phyloP scores from a whole-genome alignment of 2,888 invertebrate species.

The Oxytorus armatus region DNA sequence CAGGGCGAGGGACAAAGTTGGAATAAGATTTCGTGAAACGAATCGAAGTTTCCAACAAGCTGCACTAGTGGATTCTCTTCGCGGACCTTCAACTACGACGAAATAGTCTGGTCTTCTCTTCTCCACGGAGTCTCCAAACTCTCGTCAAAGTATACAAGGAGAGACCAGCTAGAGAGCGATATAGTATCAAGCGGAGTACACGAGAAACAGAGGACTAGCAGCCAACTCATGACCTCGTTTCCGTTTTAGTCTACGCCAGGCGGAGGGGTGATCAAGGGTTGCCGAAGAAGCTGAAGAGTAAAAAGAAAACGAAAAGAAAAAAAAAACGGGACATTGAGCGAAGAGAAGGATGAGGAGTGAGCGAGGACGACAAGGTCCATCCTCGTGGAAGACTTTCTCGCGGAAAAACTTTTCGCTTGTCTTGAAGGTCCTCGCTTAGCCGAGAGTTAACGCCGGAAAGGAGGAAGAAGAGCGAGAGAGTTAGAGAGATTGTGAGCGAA shows the following conservation, averaged over 20 bases:
- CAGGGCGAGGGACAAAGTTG: constrained; percentile 50
- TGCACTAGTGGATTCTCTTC: constrained; percentile 38
- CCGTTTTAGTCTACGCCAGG: constrained; percentile 11
- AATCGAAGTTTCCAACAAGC: constrained; percentile 61
- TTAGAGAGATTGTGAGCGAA: too few relatives aligned
- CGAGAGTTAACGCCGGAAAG: neutral
- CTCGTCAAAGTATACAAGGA: constrained; percentile 62
- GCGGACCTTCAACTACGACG: constrained; percentile 42
- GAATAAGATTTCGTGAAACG: constrained; percentile 63
- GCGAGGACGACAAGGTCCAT: neutral
- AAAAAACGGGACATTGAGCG: constrained; percentile 1
- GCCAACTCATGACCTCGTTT: constrained; percentile 58
- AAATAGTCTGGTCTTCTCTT: constrained; percentile 23
- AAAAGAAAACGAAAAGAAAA: constrained; percentile 25
- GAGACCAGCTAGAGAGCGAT: constrained; percentile 9
- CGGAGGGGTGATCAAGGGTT: constrained; percentile 39
- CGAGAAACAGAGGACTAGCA: constrained; percentile 24
- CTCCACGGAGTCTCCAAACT: constrained; percentile 58
- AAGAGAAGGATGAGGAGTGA: constrained; percentile 10
- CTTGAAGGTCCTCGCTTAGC: neutral
- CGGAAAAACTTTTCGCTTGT: constrained; percentile 18
- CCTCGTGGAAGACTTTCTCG: constrained; percentile 11
- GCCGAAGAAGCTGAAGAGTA: constrained; percentile 33
- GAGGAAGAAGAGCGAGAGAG: neutral
- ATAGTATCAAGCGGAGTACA: constrained; percentile 1